These are phyloP conservation scores for Drosophila formosana DNA, from an alignment of 2,888 invertebrate species.

Conservation along the genomic window DNA sequence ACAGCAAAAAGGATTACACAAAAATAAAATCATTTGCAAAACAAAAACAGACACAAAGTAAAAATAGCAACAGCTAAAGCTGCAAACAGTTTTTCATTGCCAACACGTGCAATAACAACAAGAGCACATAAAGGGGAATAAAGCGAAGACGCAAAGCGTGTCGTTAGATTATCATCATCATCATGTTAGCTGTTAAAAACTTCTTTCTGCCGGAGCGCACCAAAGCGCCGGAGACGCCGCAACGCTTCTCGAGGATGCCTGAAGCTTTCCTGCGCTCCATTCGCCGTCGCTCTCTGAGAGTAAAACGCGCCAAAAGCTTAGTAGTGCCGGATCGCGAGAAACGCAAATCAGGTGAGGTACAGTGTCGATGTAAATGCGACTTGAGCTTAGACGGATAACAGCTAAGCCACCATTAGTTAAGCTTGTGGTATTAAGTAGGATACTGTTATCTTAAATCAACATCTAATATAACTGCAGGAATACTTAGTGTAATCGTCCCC, in stretches of 20 bases:
- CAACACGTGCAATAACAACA: conserved; percentile 57
- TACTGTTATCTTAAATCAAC: neutral
- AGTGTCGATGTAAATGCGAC: conserved; percentile 76
- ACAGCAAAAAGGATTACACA: conserved; percentile 58
- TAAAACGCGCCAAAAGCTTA: conserved; percentile 91
- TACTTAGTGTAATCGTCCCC: neutral
- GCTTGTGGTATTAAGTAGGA: neutral
- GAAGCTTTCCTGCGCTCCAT: conserved; percentile 91
- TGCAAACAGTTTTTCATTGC: conserved; percentile 60
- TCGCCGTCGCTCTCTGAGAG: conserved; percentile 89
- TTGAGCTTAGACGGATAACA: conserved; percentile 16
- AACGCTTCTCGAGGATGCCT: conserved; percentile 89
- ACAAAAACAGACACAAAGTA: conserved; percentile 33
- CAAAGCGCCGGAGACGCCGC: conserved; percentile 86
- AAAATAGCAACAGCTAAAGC: conserved; percentile 54
- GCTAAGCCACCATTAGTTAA: neutral
- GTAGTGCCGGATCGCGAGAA: conserved; percentile 90
- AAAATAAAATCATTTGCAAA: conserved; percentile 35
- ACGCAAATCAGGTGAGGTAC: conserved; percentile 90
- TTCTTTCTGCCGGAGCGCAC: conserved; percentile 89
- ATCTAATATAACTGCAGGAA: neutral
- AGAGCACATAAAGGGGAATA: conserved; percentile 10
- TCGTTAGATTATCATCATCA: conserved; percentile 34
- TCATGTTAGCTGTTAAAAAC: conserved; percentile 90
- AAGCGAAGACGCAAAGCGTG: neutral